phyloP scores from a whole-genome alignment of 2,113 vertebrate species.

The Chloropsis hardwickii region DNA sequence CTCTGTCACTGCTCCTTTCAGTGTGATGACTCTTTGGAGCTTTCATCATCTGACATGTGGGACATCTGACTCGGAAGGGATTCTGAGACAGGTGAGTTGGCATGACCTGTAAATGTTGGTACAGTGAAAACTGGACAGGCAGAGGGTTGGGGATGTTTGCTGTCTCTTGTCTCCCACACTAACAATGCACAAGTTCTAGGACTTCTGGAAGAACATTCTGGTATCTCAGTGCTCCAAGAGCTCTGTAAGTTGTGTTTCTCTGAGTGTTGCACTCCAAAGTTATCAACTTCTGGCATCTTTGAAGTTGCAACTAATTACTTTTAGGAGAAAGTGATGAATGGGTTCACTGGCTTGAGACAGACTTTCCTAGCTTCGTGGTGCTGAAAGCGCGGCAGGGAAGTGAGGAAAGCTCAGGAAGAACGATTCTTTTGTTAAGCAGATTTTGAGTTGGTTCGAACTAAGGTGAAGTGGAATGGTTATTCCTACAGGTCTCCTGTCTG shows the following conservation, averaged over 20 bases:
- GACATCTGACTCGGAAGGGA: background rate
- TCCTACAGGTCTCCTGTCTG: accelerated
- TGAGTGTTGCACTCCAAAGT: background rate
- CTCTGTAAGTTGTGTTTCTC: background rate
- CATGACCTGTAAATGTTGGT: background rate
- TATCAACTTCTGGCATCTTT: background rate
- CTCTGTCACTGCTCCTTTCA: background rate
- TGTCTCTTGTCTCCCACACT: background rate
- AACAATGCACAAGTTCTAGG: accelerated
- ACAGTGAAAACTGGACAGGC: background rate
- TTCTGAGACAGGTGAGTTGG: background rate
- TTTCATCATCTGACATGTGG: background rate
- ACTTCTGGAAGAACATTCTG: background rate
- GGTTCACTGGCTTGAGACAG: background rate
- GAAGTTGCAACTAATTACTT: background rate
- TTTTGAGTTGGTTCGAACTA: background rate
- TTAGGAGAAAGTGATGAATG: background rate
- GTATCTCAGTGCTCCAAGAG: background rate
- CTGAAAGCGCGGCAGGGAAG: background rate
- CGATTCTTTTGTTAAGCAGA: background rate
- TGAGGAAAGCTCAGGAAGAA: background rate
- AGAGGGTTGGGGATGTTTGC: background rate
- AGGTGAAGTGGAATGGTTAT: background rate
- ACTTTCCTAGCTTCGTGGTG: background rate
- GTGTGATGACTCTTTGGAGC: background rate